These are phyloP conservation scores for Diogma glabrata DNA, from an alignment of 2,888 invertebrate species.

Conservation along the genomic window DNA sequence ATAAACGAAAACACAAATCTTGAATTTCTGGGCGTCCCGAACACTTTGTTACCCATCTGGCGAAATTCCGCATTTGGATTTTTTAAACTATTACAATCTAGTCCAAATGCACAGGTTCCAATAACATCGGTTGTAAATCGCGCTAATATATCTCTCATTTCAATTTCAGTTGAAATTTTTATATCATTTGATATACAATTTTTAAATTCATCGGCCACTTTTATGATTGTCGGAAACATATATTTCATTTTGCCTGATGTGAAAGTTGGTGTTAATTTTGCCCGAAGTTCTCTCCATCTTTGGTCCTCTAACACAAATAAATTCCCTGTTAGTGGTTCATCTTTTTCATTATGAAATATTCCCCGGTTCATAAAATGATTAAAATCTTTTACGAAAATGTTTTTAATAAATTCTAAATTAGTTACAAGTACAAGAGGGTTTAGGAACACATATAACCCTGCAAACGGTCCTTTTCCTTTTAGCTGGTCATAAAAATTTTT, in stretches of 20 bases:
- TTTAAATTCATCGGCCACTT: slow-evolving; percentile 25
- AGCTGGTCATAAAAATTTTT: slow-evolving; percentile 25
- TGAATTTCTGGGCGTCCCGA: slow-evolving; percentile 17
- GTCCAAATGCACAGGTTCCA: slow-evolving; percentile 38
- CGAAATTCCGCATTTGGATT: slow-evolving; percentile 33
- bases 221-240: slow-evolving; percentile 33
- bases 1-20: slow-evolving; percentile 18
- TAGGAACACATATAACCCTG: slow-evolving; percentile 26
- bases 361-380: slow-evolving; percentile 31
- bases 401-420: slow-evolving; percentile 28
- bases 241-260: slow-evolving; percentile 39
- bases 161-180: slow-evolving; percentile 23
- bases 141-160: slow-evolving; percentile 35
- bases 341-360: slow-evolving; percentile 25
- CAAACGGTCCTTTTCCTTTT: slow-evolving; percentile 24
- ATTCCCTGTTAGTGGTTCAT: slow-evolving; percentile 31
- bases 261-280: slow-evolving; percentile 38
- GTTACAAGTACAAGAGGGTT: slow-evolving; percentile 21
- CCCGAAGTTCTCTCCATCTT: slow-evolving; percentile 37
- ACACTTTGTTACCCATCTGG: slow-evolving; percentile 22
- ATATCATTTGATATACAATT: slow-evolving; percentile 21
- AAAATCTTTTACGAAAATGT: slow-evolving; percentile 32
- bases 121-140: slow-evolving; percentile 41
- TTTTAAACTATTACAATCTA: slow-evolving; percentile 36
- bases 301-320: slow-evolving; percentile 31